Evolutionary conservation across 2,888 invertebrate genomes (phyloP), one percentile per base, ranked within the genome.

Genomic region (Monoplex corrugatus): DNA sequence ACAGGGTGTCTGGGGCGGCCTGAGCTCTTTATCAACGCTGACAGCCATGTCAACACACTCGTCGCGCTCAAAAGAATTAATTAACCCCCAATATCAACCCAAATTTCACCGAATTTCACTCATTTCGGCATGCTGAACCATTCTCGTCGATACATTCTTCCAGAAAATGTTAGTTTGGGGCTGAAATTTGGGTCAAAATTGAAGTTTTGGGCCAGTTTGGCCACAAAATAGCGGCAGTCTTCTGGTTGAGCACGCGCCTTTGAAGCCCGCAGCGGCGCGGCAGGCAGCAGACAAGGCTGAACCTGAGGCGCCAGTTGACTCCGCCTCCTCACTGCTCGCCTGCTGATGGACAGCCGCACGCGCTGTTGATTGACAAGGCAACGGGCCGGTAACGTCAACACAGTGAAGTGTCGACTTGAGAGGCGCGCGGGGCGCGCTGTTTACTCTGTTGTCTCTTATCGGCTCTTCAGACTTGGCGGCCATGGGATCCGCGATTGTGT

Each of bases 21-120:
- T 87, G 87, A 87, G 87, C 87, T 87, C 87, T 87, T 80, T 78
- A 87, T 87, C 87, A 87, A 40, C 50, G 50, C 75, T 87, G 87
- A 87, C 87, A 78, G 78, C 40, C 40, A 44, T 78, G 87, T 75
- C 87, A 87, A 87, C 87, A 87, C 87, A 50, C 40, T 45, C 43
- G 80, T 28, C 75, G 28, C n/a, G 43, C 78, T 50, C 72, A 72
- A 57, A 75, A 75, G 87, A 87, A 87, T 78, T 80, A 75, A 87
- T 87, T 87, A 87, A 50, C 63, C 32, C 13, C 40, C 72, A 3
- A 44, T 19, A 72, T 50, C 35, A 43, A 5, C 44, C n/a, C 84
- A 38, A 32, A n/a, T 63, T 57, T 3, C 38, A 19, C 19, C 75
- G 23, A 23, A 40, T 38, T 75, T 38, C 38, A 75, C 75, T 38